Evolutionary conservation across 2,797 vertebrate species (phyloP).

Genomic region (Adrianichthys oophorus): DNA sequence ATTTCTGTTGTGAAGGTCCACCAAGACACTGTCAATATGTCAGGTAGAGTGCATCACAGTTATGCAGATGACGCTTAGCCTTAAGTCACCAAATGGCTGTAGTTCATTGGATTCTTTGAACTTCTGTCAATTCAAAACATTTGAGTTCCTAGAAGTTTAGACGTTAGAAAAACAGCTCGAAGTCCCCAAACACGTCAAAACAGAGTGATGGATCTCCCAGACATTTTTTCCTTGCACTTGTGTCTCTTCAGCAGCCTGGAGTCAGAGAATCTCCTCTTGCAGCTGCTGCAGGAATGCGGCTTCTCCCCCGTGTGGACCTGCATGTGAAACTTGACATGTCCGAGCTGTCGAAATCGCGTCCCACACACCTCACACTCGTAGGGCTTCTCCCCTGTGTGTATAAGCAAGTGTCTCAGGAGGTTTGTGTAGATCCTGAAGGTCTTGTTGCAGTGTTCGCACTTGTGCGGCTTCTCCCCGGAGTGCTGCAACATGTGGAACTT

Average conservation of each 20-base stretch:
- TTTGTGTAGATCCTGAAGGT: conserved; percentile 66
- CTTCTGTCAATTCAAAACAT: too few relatives aligned
- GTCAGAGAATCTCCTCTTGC: conserved; percentile 74
- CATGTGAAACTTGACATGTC: conserved; percentile 76
- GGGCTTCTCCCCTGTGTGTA: conserved; percentile 78
- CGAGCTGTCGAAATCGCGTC: conserved; percentile 65
- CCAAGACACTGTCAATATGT: too few relatives aligned
- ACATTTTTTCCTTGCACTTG: conserved; percentile 38
- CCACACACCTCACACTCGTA: conserved; percentile 75
- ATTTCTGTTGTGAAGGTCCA: too few relatives aligned
- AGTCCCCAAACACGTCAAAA: too few relatives aligned
- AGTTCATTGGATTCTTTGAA: too few relatives aligned
- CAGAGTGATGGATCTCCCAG: too few relatives aligned
- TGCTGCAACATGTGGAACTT: conserved; percentile 71
- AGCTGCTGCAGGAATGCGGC: conserved; percentile 62
- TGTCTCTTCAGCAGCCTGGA: conserved; percentile 74
- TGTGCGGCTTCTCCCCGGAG: conserved; percentile 67
- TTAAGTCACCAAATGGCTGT: too few relatives aligned
- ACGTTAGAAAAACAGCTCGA: too few relatives aligned
- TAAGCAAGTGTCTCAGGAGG: conserved; percentile 64
- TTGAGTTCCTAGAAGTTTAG: too few relatives aligned
- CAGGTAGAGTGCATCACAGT: too few relatives aligned
- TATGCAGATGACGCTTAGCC: too few relatives aligned
- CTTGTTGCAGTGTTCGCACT: conserved; percentile 68
- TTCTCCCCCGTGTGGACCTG: conserved; percentile 73